Evolutionary conservation across 2,888 invertebrate species (phyloP), one percentile per base, ranked within the genome.

Genomic region (Drosophila longiperda): DNA sequence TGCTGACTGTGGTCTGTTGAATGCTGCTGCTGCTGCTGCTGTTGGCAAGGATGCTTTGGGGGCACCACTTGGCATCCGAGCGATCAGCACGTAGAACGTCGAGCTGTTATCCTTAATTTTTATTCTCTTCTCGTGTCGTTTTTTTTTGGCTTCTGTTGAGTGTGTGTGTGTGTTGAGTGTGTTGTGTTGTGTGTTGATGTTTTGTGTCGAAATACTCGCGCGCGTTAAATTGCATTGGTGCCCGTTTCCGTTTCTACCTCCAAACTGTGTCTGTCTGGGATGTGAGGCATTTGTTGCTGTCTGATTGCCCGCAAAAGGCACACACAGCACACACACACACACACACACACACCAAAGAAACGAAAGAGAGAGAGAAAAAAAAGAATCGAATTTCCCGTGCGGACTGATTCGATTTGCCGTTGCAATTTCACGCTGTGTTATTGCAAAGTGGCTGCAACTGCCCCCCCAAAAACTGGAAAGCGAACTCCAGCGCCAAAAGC

Each of bases 341-440:
- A 59, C 45, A 50, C n/a, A 42, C 38, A 49, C 42, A 53, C 57
- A 38, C 36, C 52, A 36, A 40, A 50, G 58, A 48, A 20, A 52
- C 38, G 20, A 32, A n/a, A n/a, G 2, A 29, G 29, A 29, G 29
- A 29, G 29, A 29, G 29, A 20, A 70, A 66, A 36, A 62, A 82
- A 82, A 90, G 89, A 92, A 91, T 91, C 92, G 91, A 92, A 91
- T 92, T 92, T 92, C 85, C 89, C 90, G 90, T 89, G 82, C 83
- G 91, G 91, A 90, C 89, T 92, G 91, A 91, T 91, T 91, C 92
- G 92, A 92, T 91, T 91, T 92, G 89, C 90, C 92, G 92, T 87
- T 92, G 92, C 91, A 92, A 91, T 91, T 91, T 91, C 92, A 92
- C 92, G 92, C 91, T 92, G 87, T 91, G 91, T 88, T 88, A 90